These are phyloP conservation scores for Epicauta chinensis DNA, from an alignment of 1,140 invertebrate species.

Conservation along the genomic window DNA sequence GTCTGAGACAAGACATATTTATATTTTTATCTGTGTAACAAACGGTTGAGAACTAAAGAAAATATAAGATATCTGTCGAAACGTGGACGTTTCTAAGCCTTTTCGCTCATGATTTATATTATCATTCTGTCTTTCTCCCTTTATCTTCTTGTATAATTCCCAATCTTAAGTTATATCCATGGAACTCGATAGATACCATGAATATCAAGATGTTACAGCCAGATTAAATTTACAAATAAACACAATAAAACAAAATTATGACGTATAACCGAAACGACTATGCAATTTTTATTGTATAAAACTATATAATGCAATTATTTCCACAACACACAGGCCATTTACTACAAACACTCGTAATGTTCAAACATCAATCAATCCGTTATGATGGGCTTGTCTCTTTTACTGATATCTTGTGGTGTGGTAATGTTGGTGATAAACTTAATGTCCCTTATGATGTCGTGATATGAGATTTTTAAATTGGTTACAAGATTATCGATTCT, in stretches of 20 bases:
- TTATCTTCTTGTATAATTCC: constrained; percentile 14
- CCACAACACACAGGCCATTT: constrained; percentile 4
- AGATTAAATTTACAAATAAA: constrained; percentile 5
- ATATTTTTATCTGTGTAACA: constrained; percentile 32
- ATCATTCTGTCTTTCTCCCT: constrained; percentile 1
- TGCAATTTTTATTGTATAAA: too few relatives aligned
- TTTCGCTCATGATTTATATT: constrained; percentile 22
- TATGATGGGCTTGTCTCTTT: neutral
- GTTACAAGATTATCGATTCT: too few relatives aligned
- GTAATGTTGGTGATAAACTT: too few relatives aligned
- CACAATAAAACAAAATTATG: neutral
- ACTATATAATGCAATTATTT: constrained; percentile 14
- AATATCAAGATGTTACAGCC: constrained; percentile 9
- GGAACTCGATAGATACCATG: neutral
- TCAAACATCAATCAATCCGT: constrained; percentile 8
- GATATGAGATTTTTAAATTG: too few relatives aligned
- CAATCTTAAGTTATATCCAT: constrained; percentile 11
- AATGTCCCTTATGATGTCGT: too few relatives aligned
- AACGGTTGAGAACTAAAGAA: constrained; percentile 27
- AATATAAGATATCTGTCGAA: constrained; percentile 30
- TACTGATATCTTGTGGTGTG: too few relatives aligned
- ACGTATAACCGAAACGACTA: too few relatives aligned
- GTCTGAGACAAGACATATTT: constrained; percentile 30
- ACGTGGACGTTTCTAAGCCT: constrained; percentile 27
- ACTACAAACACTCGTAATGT: constrained; percentile 1